Conservation (phyloP, 2,797 vertebrate species). For the Pterois miles region DNA sequence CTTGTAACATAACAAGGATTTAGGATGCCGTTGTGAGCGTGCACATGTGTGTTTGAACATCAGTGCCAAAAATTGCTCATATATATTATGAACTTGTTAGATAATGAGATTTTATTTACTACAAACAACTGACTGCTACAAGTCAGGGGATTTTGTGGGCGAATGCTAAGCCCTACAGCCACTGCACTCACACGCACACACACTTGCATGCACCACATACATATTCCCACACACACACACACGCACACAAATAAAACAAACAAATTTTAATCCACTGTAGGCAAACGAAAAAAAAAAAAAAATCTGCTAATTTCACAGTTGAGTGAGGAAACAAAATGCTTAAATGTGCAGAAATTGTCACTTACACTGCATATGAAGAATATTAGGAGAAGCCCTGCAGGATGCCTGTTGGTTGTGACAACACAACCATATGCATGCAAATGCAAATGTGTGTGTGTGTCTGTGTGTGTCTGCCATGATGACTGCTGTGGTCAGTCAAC, state of each 20-base stretch:
- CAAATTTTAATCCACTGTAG: slow-evolving; percentile 56
- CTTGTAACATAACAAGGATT: slow-evolving; percentile 50
- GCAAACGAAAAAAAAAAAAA: slow-evolving; percentile 61
- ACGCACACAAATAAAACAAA: slow-evolving; percentile 21
- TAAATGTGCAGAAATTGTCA: slow-evolving; percentile 76
- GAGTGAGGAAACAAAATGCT: slow-evolving; percentile 75
- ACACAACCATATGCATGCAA: slow-evolving; percentile 14
- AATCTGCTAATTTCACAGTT: slow-evolving; percentile 75
- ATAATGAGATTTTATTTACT: slow-evolving; percentile 39
- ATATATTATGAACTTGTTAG: slow-evolving; percentile 25
- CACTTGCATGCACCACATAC: slow-evolving; percentile 12
- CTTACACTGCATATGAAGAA: slow-evolving; percentile 57
- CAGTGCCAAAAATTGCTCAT: background rate
- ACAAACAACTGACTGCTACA: slow-evolving; percentile 19
- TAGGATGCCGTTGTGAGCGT: slow-evolving; percentile 25
- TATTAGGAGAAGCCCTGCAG: slow-evolving; percentile 44
- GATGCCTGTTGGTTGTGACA: slow-evolving; percentile 36
- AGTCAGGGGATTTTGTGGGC: slow-evolving; percentile 13
- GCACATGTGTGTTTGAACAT: slow-evolving; percentile 29
- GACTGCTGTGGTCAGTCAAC: slow-evolving; percentile 55
- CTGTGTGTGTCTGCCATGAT: slow-evolving; percentile 9
- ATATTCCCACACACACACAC: background rate
- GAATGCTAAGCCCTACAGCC: slow-evolving; percentile 6
- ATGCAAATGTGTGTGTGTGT: slow-evolving; percentile 1
- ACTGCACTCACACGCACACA: background rate